Evolutionary conservation across 2,888 invertebrate genomes (phyloP).

Genomic region (Noctua comes): DNA sequence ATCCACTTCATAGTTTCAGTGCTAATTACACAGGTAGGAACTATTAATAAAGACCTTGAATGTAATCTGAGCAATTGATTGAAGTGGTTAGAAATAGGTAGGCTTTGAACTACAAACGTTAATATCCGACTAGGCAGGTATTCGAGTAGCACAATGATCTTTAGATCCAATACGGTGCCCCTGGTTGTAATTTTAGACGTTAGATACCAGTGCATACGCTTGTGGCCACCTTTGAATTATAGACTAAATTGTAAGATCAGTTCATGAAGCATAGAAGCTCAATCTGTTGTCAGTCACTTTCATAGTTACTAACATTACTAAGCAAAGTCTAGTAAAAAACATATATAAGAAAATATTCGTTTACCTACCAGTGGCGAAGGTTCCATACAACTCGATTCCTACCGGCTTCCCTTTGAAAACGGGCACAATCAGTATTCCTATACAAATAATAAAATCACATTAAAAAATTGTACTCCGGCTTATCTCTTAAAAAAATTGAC

Average conservation of each 20-base stretch:
- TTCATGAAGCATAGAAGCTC: background rate
- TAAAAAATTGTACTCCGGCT: too few species aligned
- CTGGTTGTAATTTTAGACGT: constrained; percentile 29
- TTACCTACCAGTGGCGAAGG: too few species aligned
- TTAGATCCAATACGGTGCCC: constrained; percentile 10
- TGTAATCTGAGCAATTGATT: background rate
- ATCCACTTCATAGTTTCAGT: background rate
- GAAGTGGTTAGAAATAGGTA: background rate
- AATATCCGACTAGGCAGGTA: background rate
- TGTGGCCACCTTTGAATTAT: constrained; percentile 23
- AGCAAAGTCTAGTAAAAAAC: background rate
- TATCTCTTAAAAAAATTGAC: too few species aligned
- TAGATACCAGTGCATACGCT: constrained; percentile 11
- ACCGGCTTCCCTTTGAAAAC: too few species aligned
- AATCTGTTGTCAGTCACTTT: constrained; percentile 5
- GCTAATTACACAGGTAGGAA: background rate
- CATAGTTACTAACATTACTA: background rate
- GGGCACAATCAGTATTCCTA: too few species aligned
- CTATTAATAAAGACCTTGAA: background rate
- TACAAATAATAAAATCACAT: too few species aligned
- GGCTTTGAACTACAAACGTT: constrained; percentile 7
- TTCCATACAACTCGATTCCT: too few species aligned
- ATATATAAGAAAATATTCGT: background rate
- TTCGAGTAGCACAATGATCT: constrained; percentile 20
- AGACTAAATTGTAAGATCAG: constrained; percentile 12